Evolutionary conservation across 2,113 vertebrate species (phyloP), one percentile per base, ranked within the genome.

Genomic region (Austrofundulus limnaeus): DNA sequence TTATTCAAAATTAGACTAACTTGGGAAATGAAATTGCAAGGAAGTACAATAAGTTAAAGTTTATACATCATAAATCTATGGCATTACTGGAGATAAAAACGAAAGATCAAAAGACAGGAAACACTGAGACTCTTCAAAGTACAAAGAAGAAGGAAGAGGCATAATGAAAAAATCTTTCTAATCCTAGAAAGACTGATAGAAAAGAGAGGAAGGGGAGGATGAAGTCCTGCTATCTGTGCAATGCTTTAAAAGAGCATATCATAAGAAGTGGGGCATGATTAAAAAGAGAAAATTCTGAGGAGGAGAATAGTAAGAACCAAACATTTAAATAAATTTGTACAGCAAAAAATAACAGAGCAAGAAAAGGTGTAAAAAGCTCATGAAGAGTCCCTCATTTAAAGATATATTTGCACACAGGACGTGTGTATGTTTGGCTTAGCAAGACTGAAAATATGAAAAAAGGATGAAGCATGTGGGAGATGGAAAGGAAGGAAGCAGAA

Each of bases 231-330:
- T 63, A 51, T 81, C 70, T 24, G 55, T 51, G 56, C 62, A 54
- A 53, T 9, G 54, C 71, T 82, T 56, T 84, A 78, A 87, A 83
- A 52, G 52, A 66, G 47, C 41, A 13, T 21, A 49, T n/a, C 48
- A 52, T 73, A 69, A 60, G 69, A 66, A 73, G 70, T 28, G 25
- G 37, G 62, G 57, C 51, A 49, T 51, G 76, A 84, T 78, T 71
- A 63, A 71, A 41, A 77, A 68, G 78, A 72, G 61, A 61, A 76
- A 75, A 78, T 71, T 49, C 80, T 58, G 42, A 19, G 23, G 31
- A 38, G n/a, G 58, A 47, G 81, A 58, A 21, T 55, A 39, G 11
- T n/a, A 23, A 39, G 46, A 65, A 38, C 61, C 65, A 66, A 72
- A 81, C 77, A 64, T 12, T 65, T 49, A 58, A 47, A 52, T 25